Evolutionary conservation across 2,797 vertebrate species (phyloP).

Genomic region (Pangasius mekongensis): DNA sequence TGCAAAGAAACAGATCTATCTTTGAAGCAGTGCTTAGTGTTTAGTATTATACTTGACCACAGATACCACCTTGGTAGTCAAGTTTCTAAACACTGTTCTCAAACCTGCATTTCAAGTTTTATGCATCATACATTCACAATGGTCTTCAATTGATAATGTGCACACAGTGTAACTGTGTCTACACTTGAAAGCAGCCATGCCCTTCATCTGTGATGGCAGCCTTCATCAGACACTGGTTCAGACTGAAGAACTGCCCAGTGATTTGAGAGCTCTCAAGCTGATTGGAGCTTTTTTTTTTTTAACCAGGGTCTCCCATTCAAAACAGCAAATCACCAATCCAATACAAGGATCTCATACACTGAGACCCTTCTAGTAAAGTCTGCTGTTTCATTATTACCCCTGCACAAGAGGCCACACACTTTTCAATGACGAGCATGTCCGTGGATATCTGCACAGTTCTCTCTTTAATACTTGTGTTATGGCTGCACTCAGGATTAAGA

Average conservation of each 20-base stretch:
- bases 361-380: constrained; percentile 39
- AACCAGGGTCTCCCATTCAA: constrained; percentile 45
- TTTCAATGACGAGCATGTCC: constrained; percentile 24
- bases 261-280: constrained; percentile 63
- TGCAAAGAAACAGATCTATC: background rate
- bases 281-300: constrained; percentile 55
- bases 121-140: constrained; percentile 19
- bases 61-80: background rate
- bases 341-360: constrained; percentile 42
- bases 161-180: constrained; percentile 43
- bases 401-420: constrained; percentile 43
- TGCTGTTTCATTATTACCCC: constrained; percentile 53
- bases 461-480: constrained; percentile 33
- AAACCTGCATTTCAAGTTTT: constrained; percentile 11
- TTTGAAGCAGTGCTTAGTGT: background rate
- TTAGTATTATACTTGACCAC: constrained; percentile 31
- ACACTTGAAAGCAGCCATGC: constrained; percentile 50
- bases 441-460: constrained; percentile 7
- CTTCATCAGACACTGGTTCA: constrained; percentile 52
- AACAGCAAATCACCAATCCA: constrained; percentile 52
- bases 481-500: constrained; percentile 42
- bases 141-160: constrained; percentile 53
- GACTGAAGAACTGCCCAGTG: constrained; percentile 56
- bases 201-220: constrained; percentile 40
- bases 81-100: constrained; percentile 29